Percentiles rank a stretch among this genome's conserved stretches.
These are phyloP conservation scores for Lycopodina hypogea DNA, from an alignment of 37 sponge, comb jelly and placozoan species.

Conservation along the genomic window DNA sequence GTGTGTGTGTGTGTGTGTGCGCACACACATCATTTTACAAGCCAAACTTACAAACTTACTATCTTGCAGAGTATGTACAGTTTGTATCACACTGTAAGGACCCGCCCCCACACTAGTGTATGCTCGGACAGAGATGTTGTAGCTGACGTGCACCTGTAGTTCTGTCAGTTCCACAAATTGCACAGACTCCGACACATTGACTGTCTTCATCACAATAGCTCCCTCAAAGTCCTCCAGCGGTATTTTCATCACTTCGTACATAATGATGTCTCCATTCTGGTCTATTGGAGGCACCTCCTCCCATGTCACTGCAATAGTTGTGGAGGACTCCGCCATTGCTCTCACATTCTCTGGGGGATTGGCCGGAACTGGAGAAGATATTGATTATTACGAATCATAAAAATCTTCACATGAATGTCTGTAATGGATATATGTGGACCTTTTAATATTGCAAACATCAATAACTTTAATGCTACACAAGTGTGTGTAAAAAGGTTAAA, in stretches of 20 bases:
- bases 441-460: too few species aligned
- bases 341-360: conserved; percentile 1
- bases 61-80: too few species aligned
- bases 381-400: neutral
- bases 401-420: too few species aligned
- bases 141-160: conserved; percentile 9
- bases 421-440: too few species aligned
- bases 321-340: conserved; percentile 15
- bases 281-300: neutral
- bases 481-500: too few species aligned
- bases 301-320: conserved; percentile 38
- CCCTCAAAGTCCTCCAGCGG: neutral
- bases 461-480: too few species aligned
- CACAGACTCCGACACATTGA: neutral
- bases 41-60: too few species aligned
- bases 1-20: too few species aligned
- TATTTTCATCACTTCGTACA: conserved; percentile 21
- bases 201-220: neutral
- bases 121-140: conserved; percentile 22
- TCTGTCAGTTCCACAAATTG: neutral
- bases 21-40: too few species aligned
- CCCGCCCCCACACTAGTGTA: conserved; percentile 26
- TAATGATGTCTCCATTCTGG: conserved; percentile 38
- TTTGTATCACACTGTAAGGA: neutral
- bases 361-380: neutral